Conservation (phyloP, 2,888 invertebrate species). For the Prosapia bicincta region DNA sequence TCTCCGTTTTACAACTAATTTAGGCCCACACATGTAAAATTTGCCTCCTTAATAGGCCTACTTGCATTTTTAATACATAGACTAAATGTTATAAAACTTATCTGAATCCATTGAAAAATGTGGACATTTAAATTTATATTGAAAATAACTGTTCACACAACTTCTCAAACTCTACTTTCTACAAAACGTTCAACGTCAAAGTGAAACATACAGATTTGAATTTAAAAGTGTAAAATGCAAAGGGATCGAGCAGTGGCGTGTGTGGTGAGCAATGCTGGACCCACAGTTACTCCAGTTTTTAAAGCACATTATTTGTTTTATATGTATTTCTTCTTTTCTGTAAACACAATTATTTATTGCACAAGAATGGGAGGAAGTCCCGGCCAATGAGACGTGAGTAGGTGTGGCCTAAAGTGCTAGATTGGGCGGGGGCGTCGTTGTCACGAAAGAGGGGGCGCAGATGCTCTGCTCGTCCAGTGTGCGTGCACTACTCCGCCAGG, state of each 20-base stretch:
- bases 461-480: neutral
- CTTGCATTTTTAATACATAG: too few species aligned
- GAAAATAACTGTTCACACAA: too few species aligned
- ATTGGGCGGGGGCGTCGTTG: neutral
- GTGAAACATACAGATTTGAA: too few species aligned
- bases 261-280: neutral
- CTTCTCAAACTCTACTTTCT: too few species aligned
- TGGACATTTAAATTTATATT: too few species aligned
- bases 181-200: too few species aligned
- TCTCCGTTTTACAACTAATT: too few species aligned
- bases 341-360: constrained; percentile 2
- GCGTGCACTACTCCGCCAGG: neutral
- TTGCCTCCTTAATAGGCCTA: too few species aligned
- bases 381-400: neutral
- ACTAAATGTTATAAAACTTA: too few species aligned
- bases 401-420: neutral
- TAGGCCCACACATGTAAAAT: too few species aligned
- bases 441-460: neutral
- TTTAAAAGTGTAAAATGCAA: too few species aligned
- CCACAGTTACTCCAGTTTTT: neutral
- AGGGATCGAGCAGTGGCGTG: neutral
- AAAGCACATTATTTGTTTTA: neutral
- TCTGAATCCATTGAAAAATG: too few species aligned
- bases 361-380: neutral
- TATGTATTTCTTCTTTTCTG: neutral